A percentile compares a stretch with the other conserved stretches of the same genome.
Evolutionary conservation across 1,140 invertebrate genomes (phyloP).

Genomic region (Teleogryllus occipitalis): DNA sequence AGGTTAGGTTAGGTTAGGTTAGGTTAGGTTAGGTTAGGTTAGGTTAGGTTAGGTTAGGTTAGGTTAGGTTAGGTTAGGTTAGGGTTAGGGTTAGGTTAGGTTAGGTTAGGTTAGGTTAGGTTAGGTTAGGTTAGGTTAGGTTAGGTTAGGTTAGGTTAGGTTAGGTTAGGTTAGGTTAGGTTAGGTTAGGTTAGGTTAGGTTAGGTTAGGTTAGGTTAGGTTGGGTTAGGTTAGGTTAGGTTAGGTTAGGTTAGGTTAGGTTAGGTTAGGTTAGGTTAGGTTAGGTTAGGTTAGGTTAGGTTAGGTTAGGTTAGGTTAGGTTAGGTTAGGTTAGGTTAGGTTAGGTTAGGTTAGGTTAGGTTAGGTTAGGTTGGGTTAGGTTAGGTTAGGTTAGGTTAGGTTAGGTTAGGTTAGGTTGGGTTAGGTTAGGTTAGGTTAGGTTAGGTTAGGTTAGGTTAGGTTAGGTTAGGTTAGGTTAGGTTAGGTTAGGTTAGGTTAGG

Average conservation of each 20-base stretch:
- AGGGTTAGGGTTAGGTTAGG: not conserved
- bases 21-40: constrained; percentile 25
- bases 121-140: constrained; percentile 23
- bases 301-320: too few species aligned
- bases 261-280: too few species aligned
- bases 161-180: constrained; percentile 8
- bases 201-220: not conserved
- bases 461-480: constrained; percentile 13
- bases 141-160: constrained; percentile 15
- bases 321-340: too few species aligned
- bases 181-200: constrained; percentile 7
- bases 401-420: constrained; percentile 16
- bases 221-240: constrained; percentile 8
- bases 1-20: constrained; percentile 25
- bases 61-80: constrained; percentile 25
- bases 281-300: too few species aligned
- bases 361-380: constrained; percentile 13
- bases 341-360: constrained; percentile 8
- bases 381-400: constrained; percentile 20
- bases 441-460: constrained; percentile 16
- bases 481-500: constrained; percentile 13
- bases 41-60: constrained; percentile 24
- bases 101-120: constrained; percentile 26
- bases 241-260: too few species aligned
- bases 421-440: constrained; percentile 16